Evolutionary conservation across 2,888 invertebrate species (phyloP).

Genomic region (Eustalomyia histrio): DNA sequence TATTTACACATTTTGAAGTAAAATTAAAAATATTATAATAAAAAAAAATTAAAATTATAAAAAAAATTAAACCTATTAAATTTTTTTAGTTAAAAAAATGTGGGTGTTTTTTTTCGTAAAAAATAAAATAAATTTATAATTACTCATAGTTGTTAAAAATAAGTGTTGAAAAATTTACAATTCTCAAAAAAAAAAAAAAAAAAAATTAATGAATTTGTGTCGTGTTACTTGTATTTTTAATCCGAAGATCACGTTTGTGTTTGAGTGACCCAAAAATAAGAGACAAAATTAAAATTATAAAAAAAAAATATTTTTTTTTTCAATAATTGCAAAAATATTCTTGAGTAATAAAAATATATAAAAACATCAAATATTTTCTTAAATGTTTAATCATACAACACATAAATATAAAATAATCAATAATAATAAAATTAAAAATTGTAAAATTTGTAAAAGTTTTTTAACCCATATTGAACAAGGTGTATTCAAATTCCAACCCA

Average conservation of each 20-base stretch:
- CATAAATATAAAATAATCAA: neutral
- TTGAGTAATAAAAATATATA: too few species aligned
- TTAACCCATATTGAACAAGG: too few species aligned
- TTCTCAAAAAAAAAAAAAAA: neutral
- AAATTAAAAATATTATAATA: conserved; percentile 30
- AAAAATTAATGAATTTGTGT: conserved; percentile 20
- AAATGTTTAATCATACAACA: neutral
- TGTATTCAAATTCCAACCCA: too few species aligned
- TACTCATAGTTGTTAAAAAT: conserved; percentile 37
- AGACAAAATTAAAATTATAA: conserved; percentile 3
- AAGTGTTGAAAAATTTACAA: conserved; percentile 24
- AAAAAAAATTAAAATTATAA: conserved; percentile 27
- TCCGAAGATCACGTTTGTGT: conserved; percentile 43
- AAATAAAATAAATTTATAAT: conserved; percentile 33
- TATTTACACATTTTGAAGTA: conserved; percentile 22
- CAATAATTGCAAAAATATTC: neutral
- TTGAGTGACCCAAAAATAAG: conserved; percentile 43
- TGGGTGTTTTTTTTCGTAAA: conserved; percentile 45
- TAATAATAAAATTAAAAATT: too few species aligned
- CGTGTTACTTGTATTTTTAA: conserved; percentile 33
- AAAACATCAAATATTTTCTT: neutral
- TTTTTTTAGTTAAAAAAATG: conserved; percentile 38
- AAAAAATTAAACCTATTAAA: conserved; percentile 32
- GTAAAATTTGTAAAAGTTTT: too few species aligned
- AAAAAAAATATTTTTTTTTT: conserved; percentile 7